Base-by-base conservation (phyloP, 2,797 vertebrate species). In the Dermochelys coriacea region DNA sequence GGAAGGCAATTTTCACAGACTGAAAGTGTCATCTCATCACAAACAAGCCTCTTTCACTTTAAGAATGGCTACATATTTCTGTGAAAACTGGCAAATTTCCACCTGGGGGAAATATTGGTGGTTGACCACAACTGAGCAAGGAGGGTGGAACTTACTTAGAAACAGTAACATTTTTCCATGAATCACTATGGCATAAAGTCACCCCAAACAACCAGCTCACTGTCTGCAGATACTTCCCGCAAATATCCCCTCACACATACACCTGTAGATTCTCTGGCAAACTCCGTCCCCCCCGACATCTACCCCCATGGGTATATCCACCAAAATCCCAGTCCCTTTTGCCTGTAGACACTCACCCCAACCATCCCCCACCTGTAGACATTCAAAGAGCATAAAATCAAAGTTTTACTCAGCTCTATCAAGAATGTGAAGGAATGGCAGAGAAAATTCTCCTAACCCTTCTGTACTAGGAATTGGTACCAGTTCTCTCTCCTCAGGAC, bases 71-170 rank as follows among this genome's bases (percentile, higher is more conserved):
- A 94, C 82, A 85, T 52, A 86, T 64, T 47, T 93, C 85, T 84
- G 77, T 93, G 91, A 93, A 93, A 94, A 88, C 21, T 0, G 0
- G 25, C 2, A 74, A 34, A 90, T 80, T 94, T 89, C 34, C 31
- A 80, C 74, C 93, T 89, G 83, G 80, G 88, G 95, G 93, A 95
- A 93, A 89, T 80, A 89, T 82, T 93, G 91, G 86, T 89, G 88
- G 89, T 78, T 92, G 93, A 93, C 64, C 45, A 55, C n/a, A 88
- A 93, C 47, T 68, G 89, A 83, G 88, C 84, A 82, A 85, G 45
- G 94, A 37, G 82, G 83, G 93, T 89, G 95, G 49, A 82, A 37
- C 25, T 85, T 84, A 83, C 82, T 78, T 80, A 89, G 80, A 89
- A 34, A 82, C 0, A 85, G 47, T 12, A 54, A 71, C 21, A 49